Percentiles rank a stretch among this genome's conserved stretches.
Conservation (phyloP, 2,797 vertebrate species). For the Labeo calbasu region DNA sequence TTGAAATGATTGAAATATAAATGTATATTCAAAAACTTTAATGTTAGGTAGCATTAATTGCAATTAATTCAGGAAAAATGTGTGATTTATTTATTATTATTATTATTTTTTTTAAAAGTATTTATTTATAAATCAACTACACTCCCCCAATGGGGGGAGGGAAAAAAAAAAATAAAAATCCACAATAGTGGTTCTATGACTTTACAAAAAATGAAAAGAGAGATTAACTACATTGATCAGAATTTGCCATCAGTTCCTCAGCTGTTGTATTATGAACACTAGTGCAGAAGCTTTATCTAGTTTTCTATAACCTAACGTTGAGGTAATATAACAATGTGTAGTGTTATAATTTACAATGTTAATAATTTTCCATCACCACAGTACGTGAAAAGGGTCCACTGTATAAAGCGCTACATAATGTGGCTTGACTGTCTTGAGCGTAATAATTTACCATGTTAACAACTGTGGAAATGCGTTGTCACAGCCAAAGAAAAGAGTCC, state of each 20-base stretch:
- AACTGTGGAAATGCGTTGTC: not conserved
- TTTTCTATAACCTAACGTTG: not conserved
- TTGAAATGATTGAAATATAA: too few species aligned
- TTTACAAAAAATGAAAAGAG: not conserved
- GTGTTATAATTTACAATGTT: not conserved
- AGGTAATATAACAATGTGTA: not conserved
- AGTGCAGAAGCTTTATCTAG: not conserved
- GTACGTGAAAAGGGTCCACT: not conserved
- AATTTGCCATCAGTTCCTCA: not conserved
- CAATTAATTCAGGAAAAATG: too few species aligned
- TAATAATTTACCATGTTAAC: not conserved
- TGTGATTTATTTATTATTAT: accelerated
- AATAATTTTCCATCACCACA: not conserved
- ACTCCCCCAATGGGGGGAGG: too few species aligned
- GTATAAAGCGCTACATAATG: not conserved
- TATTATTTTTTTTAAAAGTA: too few species aligned
- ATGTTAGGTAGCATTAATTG: too few species aligned
- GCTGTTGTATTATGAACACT: not conserved
- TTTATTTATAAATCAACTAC: too few species aligned
- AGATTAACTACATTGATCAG: not conserved
- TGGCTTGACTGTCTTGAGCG: too few species aligned
- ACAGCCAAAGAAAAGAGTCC: too few species aligned
- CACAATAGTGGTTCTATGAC: not conserved
- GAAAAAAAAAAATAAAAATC: too few species aligned
- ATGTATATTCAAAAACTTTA: too few species aligned